phyloP scores from a whole-genome alignment of 2,888 invertebrate species.

The Agrilus cyanescens region DNA sequence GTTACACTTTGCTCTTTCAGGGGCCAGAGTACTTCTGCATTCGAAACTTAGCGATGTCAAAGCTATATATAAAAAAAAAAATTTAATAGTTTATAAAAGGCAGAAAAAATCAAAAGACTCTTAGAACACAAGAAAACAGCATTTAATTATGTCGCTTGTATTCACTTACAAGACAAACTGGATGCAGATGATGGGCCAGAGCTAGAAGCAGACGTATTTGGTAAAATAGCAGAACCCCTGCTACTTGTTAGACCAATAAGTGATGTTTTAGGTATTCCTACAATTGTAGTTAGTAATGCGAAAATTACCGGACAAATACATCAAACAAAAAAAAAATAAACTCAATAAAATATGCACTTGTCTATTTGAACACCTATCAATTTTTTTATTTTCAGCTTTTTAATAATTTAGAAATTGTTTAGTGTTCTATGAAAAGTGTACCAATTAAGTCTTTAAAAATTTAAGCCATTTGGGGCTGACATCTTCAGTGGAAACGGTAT shows the following conservation, averaged over 20 bases:
- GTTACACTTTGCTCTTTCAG: constrained; percentile 81
- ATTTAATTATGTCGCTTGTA: neutral
- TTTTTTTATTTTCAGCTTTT: too few relatives aligned
- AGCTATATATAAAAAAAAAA: constrained; percentile 37
- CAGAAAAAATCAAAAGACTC: neutral
- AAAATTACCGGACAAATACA: too few relatives aligned
- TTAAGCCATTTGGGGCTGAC: too few relatives aligned
- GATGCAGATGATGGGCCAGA: constrained; percentile 57
- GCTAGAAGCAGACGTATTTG: constrained; percentile 54
- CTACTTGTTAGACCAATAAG: constrained; percentile 68
- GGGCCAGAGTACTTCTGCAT: constrained; percentile 46
- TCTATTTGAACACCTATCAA: too few relatives aligned
- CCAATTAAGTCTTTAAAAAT: too few relatives aligned
- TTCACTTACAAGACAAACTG: constrained; percentile 49
- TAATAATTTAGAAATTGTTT: too few relatives aligned
- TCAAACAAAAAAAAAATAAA: too few relatives aligned
- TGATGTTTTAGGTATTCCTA: constrained; percentile 71
- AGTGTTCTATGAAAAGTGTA: too few relatives aligned
- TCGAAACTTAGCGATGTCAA: constrained; percentile 44
- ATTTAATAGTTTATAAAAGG: neutral
- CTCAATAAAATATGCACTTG: too few relatives aligned
- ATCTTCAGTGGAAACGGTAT: too few relatives aligned
- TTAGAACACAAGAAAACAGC: neutral
- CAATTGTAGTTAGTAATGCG: constrained; percentile 5
- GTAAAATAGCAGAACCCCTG: constrained; percentile 53